Conservation (phyloP, 2,888 invertebrate species). For the Protophormia terraenovae region DNA sequence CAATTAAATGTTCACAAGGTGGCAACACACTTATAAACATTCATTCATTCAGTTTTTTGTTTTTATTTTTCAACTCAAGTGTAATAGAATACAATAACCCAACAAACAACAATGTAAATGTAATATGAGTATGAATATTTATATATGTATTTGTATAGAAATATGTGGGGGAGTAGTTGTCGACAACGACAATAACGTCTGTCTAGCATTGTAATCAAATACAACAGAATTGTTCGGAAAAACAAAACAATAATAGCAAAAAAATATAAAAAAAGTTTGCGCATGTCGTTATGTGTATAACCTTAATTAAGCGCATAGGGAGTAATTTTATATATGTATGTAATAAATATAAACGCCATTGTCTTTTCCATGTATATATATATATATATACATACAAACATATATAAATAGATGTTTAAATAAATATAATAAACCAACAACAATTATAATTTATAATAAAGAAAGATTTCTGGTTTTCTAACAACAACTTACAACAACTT, state of each 20-base stretch:
- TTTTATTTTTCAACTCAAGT: slow-evolving; percentile 16
- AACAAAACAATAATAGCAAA: not conserved
- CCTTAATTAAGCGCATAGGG: slow-evolving; percentile 77
- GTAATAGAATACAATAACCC: slow-evolving; percentile 60
- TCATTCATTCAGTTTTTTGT: slow-evolving; percentile 5
- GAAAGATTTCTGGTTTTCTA: slow-evolving; percentile 51
- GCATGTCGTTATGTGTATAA: slow-evolving; percentile 70
- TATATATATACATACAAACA: not conserved
- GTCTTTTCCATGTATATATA: slow-evolving; percentile 3
- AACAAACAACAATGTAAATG: slow-evolving; percentile 57
- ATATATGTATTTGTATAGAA: not conserved
- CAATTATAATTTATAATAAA: slow-evolving; percentile 1
- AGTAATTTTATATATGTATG: slow-evolving; percentile 59
- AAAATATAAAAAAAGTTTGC: slow-evolving; percentile 56
- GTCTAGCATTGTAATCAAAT: slow-evolving; percentile 66
- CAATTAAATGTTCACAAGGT: slow-evolving; percentile 79
- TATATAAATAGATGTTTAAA: not conserved
- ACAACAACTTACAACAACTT: not conserved
- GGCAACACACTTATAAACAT: slow-evolving; percentile 71
- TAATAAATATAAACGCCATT: slow-evolving; percentile 62
- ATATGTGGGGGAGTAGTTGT: slow-evolving; percentile 47
- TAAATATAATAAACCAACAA: slow-evolving; percentile 26
- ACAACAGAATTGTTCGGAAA: slow-evolving; percentile 28
- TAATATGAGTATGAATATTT: slow-evolving; percentile 38
- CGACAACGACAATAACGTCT: slow-evolving; percentile 50